Conservation (phyloP, 2,797 vertebrate species). For the Decapterus maruadsi region DNA sequence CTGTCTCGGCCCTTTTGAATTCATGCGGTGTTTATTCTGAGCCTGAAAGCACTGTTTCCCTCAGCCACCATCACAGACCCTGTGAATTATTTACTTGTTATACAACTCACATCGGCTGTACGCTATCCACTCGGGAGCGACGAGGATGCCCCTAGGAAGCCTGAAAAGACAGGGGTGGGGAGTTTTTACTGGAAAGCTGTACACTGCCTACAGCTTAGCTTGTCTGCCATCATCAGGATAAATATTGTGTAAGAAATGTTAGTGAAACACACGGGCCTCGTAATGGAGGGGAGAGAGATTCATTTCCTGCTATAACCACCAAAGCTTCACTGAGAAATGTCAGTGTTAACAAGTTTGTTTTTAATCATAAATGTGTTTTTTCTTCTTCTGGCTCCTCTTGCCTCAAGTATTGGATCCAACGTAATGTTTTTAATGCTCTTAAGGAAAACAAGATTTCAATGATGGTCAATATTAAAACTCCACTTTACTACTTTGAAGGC, state of each 20-base stretch:
- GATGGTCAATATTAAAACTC: background rate
- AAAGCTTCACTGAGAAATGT: background rate
- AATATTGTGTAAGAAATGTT: conserved; percentile 28
- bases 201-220: conserved; percentile 29
- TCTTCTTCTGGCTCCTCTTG: background rate
- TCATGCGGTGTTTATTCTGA: conserved; percentile 73
- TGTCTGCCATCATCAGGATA: conserved; percentile 11
- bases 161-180: conserved; percentile 15
- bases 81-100: conserved; percentile 84
- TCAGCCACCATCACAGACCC: conserved; percentile 57
- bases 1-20: conserved; percentile 61
- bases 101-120: conserved; percentile 63
- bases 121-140: conserved; percentile 37
- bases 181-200: conserved; percentile 62
- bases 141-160: conserved; percentile 44
- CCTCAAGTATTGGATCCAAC: background rate
- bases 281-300: conserved; percentile 10
- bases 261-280: conserved; percentile 4
- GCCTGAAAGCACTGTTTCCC: conserved; percentile 68
- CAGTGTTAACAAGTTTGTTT: background rate
- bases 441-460: background rate
- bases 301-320: background rate
- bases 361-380: conserved; percentile 18
- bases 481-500: background rate
- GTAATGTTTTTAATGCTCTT: background rate